Evolutionary conservation across 1,140 invertebrate species (phyloP), one percentile per base, ranked within the genome.

Genomic region (Acyrthosiphon pisum): DNA sequence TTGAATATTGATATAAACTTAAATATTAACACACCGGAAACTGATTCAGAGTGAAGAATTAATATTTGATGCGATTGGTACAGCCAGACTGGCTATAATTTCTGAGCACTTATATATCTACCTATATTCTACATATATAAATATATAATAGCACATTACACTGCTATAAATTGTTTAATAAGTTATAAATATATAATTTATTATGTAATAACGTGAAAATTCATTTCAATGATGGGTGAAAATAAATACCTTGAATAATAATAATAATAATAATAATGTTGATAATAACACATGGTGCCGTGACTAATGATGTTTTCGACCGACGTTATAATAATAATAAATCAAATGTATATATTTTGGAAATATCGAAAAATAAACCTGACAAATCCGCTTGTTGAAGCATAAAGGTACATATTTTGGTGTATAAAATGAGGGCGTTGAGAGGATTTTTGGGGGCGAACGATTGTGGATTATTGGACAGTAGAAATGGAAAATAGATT

Each of bases 401-500:
- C n/a, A 30, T 41, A 90, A 56, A 60, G 53, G 88, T 60, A 60
- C 41, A 90, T 90, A 60, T 60, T 90, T 90, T 56, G 35, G 35
- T 56, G 90, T 35, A 46, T 41, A n/a, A 44, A 68, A 90, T 37
- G 26, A 76, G 60, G 26, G 56, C n/a, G 60, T 90, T 41, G 60
- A 50, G 60, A 91, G 60, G 30, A 46, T 76, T 76, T 91, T n/a
- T n/a, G 48, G 50, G 44, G 37, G 20, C 7, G n/a, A 44, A 8
- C 44, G 37, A 35, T 81, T 81, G 56, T 11, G 60, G 68, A 50
- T 76, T 76, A 81, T 91, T 81, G 46, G 56, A 46, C 90, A 81
- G 68, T 81, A 81, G 44, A 48, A 81, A 81, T 91, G 90, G 90
- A 48, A 91, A 91, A 91, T 81, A 81, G 90, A 91, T 91, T 90